phyloP scores from a whole-genome alignment of 2,888 invertebrate species.

The Smittia sp. region DNA sequence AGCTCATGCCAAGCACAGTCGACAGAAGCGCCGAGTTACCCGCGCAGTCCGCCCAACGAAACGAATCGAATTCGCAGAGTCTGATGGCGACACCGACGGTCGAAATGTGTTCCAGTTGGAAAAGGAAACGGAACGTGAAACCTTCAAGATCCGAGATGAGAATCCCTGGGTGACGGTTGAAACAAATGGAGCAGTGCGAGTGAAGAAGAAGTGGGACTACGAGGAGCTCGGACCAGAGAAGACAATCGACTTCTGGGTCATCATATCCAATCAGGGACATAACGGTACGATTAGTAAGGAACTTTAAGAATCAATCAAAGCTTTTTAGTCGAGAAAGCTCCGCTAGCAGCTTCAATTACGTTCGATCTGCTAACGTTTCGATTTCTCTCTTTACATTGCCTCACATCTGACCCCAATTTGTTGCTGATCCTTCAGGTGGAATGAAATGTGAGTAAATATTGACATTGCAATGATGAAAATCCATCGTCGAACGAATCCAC shows the following conservation, averaged over 20 bases:
- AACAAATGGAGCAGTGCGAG: slow-evolving; percentile 85
- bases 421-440: slow-evolving; percentile 24
- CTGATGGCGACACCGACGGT: slow-evolving; percentile 84
- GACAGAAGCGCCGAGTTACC: slow-evolving; percentile 75
- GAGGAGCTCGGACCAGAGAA: slow-evolving; percentile 92
- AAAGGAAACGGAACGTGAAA: slow-evolving; percentile 88
- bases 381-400: slow-evolving; percentile 6
- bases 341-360: too few relatives aligned
- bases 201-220: slow-evolving; percentile 96
- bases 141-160: slow-evolving; percentile 89
- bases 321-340: neutral
- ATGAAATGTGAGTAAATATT: slow-evolving; percentile 40
- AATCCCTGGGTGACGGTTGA: slow-evolving; percentile 94
- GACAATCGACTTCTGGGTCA: slow-evolving; percentile 94
- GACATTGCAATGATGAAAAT: neutral
- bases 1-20: slow-evolving; percentile 54
- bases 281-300: slow-evolving; percentile 63
- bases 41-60: slow-evolving; percentile 93
- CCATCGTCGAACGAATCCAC: too few relatives aligned
- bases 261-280: slow-evolving; percentile 84
- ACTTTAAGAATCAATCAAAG: neutral
- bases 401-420: slow-evolving; percentile 22
- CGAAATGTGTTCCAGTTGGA: slow-evolving; percentile 85
- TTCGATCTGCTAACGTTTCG: neutral
- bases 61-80: slow-evolving; percentile 86